These are phyloP conservation scores for Arctopsyche grandis DNA, from an alignment of 1,140 invertebrate genomes.

Conservation along the genomic window DNA sequence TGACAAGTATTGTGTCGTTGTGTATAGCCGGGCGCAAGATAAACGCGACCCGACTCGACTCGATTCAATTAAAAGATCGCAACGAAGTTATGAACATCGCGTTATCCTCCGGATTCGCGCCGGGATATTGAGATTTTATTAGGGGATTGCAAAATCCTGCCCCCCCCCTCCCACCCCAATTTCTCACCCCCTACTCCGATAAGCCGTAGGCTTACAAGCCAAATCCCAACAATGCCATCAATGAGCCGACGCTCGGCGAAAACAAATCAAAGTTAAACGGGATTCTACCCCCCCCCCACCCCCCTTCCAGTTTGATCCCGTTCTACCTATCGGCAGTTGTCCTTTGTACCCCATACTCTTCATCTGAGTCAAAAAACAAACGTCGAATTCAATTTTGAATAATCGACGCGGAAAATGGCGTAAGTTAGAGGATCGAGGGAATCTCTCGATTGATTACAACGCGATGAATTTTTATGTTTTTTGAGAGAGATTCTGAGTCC, in stretches of 20 bases:
- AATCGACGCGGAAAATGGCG: no score
- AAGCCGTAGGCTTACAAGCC: neutral
- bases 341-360: no score
- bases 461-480: no score
- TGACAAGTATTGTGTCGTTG: conserved; percentile 44
- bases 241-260: neutral
- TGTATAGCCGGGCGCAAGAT: conserved; percentile 29
- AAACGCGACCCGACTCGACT: conserved; percentile 42
- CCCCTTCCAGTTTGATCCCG: neutral
- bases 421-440: no score
- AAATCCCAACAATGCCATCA: neutral
- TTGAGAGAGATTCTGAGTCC: no score
- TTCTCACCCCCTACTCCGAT: neutral
- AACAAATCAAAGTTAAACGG: conserved; percentile 4
- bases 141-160: conserved; percentile 37
- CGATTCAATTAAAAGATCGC: conserved; percentile 54
- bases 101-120: conserved; percentile 48
- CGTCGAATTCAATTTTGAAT: no score
- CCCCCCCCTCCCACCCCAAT: neutral
- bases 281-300: neutral
- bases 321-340: no score
- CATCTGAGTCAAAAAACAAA: no score
- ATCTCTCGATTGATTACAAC: no score
- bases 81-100: conserved; percentile 49
- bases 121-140: conserved; percentile 47